Base-by-base conservation (phyloP, 2,888 invertebrate species). In the Amitus sp. region DNA sequence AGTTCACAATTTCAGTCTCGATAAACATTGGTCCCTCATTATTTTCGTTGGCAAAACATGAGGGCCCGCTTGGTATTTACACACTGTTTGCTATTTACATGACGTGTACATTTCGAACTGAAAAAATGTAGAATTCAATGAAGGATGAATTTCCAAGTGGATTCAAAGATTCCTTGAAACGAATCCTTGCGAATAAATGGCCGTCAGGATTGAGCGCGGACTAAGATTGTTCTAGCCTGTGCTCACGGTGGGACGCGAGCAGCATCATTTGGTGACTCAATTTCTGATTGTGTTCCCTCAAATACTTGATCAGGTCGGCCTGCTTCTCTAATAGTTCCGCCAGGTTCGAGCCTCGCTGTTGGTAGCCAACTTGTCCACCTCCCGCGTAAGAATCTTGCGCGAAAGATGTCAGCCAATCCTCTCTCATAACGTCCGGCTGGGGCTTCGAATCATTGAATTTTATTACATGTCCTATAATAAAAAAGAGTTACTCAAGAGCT, bases 271-370 rank as follows among this genome's bases (percentile, higher is more conserved):
- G 89, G 68, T 88, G 86, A 66, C 88, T 87, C 37, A 90, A 82
- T 72, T 86, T 86, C 20, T 85, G 85, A 70, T 90, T 89, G 67
- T 90, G 89, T 73, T 90, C 90, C 66, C 86, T 86, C 53, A 90
- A 82, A 74, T 89, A 89, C 72, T 86, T 84, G 65, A 91, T 90
- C 6, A 90, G 82, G 80, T 90, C 90, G 19, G 90, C 90, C 84
- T 90, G 90, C 76, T 89, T 89, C 72, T 90, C 89, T 43, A 90
- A 81, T 48, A 90, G 83, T 57, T 89, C 89, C 15, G 73, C 68
- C 47, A 80, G 60, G 54, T 79, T 74, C 4, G 74, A 73, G 13
- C 73, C 78, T 48, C 72, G 74, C 43, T 70, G 73, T 19, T 65
- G 73, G 52, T 83, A 86, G 7, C 86, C 86, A 30, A 86, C 82